These are phyloP conservation scores for Triplophysa dalaica DNA, from an alignment of 2,113 vertebrate genomes.

Conservation along the genomic window DNA sequence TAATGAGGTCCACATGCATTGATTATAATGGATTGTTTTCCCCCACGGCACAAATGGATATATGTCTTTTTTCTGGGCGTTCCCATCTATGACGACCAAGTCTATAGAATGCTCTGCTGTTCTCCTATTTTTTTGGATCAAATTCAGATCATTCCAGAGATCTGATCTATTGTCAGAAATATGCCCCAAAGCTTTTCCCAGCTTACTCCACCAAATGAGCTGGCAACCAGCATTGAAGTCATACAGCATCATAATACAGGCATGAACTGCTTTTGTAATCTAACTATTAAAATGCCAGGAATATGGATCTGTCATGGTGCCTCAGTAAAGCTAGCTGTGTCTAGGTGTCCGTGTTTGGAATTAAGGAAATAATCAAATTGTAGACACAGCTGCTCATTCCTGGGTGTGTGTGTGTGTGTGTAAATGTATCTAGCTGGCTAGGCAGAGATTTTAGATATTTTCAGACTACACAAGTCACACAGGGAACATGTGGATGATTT, in stretches of 20 bases:
- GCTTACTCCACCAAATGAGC: constrained; percentile 42
- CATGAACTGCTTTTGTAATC: constrained; percentile 52
- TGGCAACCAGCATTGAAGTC: neutral
- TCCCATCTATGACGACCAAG: too few species aligned
- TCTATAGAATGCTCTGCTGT: neutral
- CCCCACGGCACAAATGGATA: too few species aligned
- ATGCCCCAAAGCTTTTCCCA: constrained; percentile 55
- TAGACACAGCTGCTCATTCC: constrained; percentile 11
- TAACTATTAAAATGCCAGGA: constrained; percentile 63
- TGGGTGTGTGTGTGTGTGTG: constrained; percentile 30
- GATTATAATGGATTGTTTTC: too few species aligned
- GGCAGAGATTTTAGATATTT: constrained; percentile 18
- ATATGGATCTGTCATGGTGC: constrained; percentile 59
- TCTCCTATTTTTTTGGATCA: constrained; percentile 34
- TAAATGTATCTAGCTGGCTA: constrained; percentile 25
- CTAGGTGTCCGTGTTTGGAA: neutral
- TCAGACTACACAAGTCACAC: neutral
- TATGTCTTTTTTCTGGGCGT: too few species aligned
- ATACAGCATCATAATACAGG: constrained; percentile 3
- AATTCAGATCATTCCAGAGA: constrained; percentile 28
- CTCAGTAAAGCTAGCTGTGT: neutral
- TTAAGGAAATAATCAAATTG: constrained; percentile 20
- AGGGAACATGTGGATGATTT: constrained; percentile 21
- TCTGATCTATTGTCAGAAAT: constrained; percentile 56
- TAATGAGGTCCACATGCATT: too few species aligned